A percentile compares a stretch with the other conserved stretches of the same genome.
These are phyloP conservation scores for Polypedilum pembai DNA, from an alignment of 1,140 invertebrate genomes.

Conservation along the genomic window DNA sequence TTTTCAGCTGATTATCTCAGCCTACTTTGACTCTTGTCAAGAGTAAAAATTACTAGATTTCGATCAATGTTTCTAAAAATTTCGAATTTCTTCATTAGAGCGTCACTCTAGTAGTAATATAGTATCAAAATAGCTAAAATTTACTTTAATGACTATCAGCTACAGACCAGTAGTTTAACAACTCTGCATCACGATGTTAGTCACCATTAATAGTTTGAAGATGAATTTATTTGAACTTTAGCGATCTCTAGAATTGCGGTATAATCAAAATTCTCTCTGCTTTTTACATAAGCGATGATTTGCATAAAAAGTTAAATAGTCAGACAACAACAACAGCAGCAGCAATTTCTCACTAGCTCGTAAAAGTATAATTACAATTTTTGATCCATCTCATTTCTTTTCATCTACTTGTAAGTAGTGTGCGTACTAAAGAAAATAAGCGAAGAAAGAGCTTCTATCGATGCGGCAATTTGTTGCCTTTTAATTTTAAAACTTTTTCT, in stretches of 20 bases:
- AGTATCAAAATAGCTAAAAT: no score
- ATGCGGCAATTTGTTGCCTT: conserved; percentile 16
- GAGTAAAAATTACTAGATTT: no score
- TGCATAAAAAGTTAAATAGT: conserved; percentile 22
- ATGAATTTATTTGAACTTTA: conserved; percentile 15
- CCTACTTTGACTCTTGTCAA: no score
- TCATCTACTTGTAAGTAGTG: background rate
- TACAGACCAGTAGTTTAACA: no score
- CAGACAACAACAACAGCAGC: background rate
- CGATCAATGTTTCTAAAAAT: no score
- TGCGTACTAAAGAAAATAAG: background rate
- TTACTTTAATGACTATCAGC: no score
- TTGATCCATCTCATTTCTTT: conserved; percentile 22
- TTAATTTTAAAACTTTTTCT: conserved; percentile 23
- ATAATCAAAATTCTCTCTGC: background rate
- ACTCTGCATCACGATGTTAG: no score
- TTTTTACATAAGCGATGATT: background rate
- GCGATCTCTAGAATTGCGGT: conserved; percentile 1
- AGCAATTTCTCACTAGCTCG: background rate
- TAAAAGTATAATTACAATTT: conserved; percentile 8
- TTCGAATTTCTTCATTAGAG: no score
- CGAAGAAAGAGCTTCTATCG: background rate
- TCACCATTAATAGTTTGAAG: no score
- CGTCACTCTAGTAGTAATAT: no score
- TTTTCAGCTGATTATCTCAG: no score